These are phyloP conservation scores for Meloidogyne chitwoodi DNA, from an alignment of 1,140 invertebrate genomes.

Conservation along the genomic window DNA sequence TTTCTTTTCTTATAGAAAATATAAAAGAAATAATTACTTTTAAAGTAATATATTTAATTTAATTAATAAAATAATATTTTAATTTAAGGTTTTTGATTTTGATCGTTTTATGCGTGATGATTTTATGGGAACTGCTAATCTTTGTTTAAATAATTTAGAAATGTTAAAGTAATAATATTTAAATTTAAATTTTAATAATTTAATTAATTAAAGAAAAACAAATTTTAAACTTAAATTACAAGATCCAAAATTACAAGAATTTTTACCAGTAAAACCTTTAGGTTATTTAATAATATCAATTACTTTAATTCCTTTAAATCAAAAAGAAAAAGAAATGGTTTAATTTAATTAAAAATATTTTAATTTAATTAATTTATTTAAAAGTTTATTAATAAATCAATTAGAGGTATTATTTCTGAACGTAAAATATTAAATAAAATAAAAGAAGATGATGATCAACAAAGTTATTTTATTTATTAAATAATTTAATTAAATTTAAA, in stretches of 20 bases:
- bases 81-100: slow-evolving; percentile 82
- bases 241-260: neutral
- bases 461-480: neutral
- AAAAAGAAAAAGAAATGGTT: slow-evolving; percentile 80
- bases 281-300: slow-evolving; percentile 11
- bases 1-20: slow-evolving; percentile 60
- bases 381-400: slow-evolving; percentile 46
- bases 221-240: slow-evolving; percentile 7
- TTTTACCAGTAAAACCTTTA: neutral
- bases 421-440: slow-evolving; percentile 31
- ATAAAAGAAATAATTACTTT: slow-evolving; percentile 29
- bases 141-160: slow-evolving; percentile 80
- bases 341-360: neutral
- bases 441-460: slow-evolving; percentile 19
- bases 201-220: neutral
- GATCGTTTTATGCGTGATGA: slow-evolving; percentile 94
- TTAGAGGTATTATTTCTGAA: slow-evolving; percentile 47
- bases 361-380: neutral
- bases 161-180: slow-evolving; percentile 69
- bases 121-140: slow-evolving; percentile 84
- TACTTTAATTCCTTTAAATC: slow-evolving; percentile 16
- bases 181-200: neutral
- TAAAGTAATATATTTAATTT: neutral
- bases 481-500: no score
- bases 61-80: slow-evolving; percentile 63